A percentile compares a stretch with the other conserved stretches of the same genome.
Conservation (phyloP, 1,140 invertebrate genomes). For the Leptinotarsa defecta region DNA sequence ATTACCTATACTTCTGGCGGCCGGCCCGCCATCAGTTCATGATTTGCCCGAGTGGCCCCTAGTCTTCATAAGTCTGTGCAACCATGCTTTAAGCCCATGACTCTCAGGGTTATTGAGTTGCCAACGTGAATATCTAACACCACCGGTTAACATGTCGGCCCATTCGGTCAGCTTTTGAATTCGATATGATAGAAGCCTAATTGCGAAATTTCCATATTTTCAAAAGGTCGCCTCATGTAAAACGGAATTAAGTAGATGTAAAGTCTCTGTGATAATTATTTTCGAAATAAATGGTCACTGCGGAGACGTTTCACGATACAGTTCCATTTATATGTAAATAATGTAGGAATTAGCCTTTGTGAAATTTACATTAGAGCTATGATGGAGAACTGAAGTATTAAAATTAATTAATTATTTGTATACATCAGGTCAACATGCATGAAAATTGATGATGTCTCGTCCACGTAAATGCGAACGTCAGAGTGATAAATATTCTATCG, state of each 20-base stretch:
- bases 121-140: too few relatives aligned
- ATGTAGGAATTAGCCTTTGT: constrained; percentile 38
- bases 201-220: background rate
- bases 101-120: too few relatives aligned
- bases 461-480: background rate
- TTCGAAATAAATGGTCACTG: constrained; percentile 40
- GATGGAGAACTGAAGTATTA: background rate
- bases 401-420: constrained; percentile 24
- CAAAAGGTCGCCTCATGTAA: constrained; percentile 22
- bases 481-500: background rate
- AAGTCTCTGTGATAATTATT: constrained; percentile 42
- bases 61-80: too few relatives aligned
- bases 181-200: background rate
- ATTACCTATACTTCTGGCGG: too few relatives aligned
- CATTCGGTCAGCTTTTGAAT: background rate
- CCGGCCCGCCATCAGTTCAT: too few relatives aligned
- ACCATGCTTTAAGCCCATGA: too few relatives aligned
- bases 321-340: constrained; percentile 44
- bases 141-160: too few relatives aligned
- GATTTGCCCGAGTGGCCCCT: too few relatives aligned
- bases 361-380: constrained; percentile 37
- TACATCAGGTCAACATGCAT: constrained; percentile 6
- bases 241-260: constrained; percentile 36
- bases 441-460: background rate
- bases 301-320: constrained; percentile 35